These are phyloP conservation scores for Dorcus parallelipipedus DNA, from an alignment of 2,888 invertebrate genomes.

Conservation along the genomic window DNA sequence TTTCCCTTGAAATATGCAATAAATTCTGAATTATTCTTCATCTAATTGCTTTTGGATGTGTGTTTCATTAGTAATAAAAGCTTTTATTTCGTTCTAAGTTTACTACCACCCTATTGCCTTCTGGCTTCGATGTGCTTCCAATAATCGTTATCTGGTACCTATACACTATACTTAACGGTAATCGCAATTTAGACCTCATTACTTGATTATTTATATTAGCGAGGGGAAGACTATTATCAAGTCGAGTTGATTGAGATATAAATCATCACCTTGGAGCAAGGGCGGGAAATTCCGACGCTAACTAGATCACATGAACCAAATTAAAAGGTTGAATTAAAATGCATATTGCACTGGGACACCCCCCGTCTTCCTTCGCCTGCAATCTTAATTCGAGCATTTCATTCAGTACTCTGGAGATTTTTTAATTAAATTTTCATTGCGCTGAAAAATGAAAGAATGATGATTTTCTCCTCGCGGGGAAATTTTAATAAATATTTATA, in stretches of 20 bases:
- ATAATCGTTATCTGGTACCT: constrained; percentile 3
- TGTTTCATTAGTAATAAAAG: too few species aligned
- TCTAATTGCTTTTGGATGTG: too few species aligned
- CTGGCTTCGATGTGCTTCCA: not conserved
- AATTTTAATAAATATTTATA: constrained; percentile 17
- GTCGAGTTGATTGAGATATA: constrained; percentile 42
- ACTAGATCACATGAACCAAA: constrained; percentile 25
- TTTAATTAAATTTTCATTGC: constrained; percentile 18
- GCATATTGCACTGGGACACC: constrained; percentile 14
- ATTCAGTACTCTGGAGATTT: constrained; percentile 5
- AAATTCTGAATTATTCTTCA: too few species aligned
- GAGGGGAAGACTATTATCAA: constrained; percentile 33
- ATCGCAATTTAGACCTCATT: constrained; percentile 12
- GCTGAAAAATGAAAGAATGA: constrained; percentile 4
- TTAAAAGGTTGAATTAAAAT: constrained; percentile 28
- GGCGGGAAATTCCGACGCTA: constrained; percentile 34
- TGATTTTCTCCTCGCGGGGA: not conserved
- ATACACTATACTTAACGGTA: not conserved
- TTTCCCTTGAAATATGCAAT: too few species aligned
- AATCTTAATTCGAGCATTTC: not conserved
- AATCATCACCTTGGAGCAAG: constrained; percentile 39
- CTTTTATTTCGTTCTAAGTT: too few species aligned
- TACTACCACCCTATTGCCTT: not conserved
- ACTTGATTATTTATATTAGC: constrained; percentile 10
- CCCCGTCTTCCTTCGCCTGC: not conserved